Evolutionary conservation across 2,797 vertebrate genomes (phyloP).

Genomic region (Megaceryle alcyon): DNA sequence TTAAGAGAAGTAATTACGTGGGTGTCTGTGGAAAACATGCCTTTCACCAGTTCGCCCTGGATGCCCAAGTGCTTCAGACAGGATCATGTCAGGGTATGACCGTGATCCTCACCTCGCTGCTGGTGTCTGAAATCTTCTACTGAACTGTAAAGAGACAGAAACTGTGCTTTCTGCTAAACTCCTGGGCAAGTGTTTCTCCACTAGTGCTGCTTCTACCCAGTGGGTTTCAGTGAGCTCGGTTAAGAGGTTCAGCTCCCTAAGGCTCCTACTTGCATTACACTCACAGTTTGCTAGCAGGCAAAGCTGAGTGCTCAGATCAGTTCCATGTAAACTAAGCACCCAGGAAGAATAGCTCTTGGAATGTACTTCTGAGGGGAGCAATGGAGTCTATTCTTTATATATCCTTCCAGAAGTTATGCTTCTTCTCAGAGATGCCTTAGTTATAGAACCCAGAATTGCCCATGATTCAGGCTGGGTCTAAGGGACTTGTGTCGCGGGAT

Average conservation of each 20-base stretch:
- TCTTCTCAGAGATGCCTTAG: not conserved
- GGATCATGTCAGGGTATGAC: not conserved
- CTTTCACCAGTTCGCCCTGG: not conserved
- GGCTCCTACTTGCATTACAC: not conserved
- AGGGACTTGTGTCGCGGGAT: not conserved
- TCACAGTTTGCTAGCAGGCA: not conserved
- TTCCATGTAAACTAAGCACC: not conserved
- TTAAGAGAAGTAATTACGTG: rapidly evolving
- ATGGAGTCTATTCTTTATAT: not conserved
- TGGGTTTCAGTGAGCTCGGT: not conserved
- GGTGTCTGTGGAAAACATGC: not conserved
- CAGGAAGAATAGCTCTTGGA: not conserved
- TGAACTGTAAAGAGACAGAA: not conserved
- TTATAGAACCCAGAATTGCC: not conserved
- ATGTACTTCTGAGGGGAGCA: not conserved
- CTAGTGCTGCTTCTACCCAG: not conserved
- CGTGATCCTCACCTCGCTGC: not conserved
- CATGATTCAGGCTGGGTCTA: not conserved
- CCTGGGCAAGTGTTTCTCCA: not conserved
- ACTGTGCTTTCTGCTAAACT: not conserved
- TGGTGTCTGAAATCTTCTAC: not conserved
- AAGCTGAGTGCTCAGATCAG: not conserved
- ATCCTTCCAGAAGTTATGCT: not conserved
- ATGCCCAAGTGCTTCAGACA: not conserved
- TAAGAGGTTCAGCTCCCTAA: not conserved